Evolutionary conservation across 2,797 vertebrate genomes (phyloP).

Genomic region (Spheniscus humboldti): DNA sequence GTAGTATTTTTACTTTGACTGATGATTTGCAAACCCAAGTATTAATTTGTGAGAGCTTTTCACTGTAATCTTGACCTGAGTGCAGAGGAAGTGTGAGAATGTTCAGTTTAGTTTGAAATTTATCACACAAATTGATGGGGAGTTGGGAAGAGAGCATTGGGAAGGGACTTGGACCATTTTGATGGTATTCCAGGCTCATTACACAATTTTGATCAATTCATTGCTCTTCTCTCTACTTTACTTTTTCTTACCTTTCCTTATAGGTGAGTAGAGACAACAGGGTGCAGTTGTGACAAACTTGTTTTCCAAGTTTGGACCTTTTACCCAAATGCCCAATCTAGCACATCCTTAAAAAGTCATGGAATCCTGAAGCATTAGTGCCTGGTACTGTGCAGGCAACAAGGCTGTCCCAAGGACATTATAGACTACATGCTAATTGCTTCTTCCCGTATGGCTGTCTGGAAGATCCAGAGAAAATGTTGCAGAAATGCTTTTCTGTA

Average conservation of each 20-base stretch:
- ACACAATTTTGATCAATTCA: neutral
- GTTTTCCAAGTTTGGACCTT: neutral
- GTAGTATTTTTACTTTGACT: neutral
- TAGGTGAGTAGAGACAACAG: neutral
- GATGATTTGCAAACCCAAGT: neutral
- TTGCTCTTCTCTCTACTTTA: neutral
- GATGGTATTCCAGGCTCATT: neutral
- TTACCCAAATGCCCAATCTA: neutral
- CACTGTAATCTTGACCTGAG: neutral
- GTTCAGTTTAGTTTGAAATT: neutral
- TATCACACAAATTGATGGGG: neutral
- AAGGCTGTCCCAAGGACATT: neutral
- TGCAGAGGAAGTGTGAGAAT: neutral
- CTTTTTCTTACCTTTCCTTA: neutral
- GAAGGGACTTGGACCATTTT: neutral
- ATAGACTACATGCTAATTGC: neutral
- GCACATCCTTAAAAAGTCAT: neutral
- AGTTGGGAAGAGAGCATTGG: neutral
- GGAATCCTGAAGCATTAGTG: neutral
- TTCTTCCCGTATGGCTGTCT: neutral
- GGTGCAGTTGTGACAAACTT: neutral
- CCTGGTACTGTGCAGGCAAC: neutral
- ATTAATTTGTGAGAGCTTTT: neutral
- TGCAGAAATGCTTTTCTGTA: neutral
- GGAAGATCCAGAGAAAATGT: neutral